Base-by-base conservation (phyloP, 2,113 vertebrate genomes). In the Hippocampus guttulatus region DNA sequence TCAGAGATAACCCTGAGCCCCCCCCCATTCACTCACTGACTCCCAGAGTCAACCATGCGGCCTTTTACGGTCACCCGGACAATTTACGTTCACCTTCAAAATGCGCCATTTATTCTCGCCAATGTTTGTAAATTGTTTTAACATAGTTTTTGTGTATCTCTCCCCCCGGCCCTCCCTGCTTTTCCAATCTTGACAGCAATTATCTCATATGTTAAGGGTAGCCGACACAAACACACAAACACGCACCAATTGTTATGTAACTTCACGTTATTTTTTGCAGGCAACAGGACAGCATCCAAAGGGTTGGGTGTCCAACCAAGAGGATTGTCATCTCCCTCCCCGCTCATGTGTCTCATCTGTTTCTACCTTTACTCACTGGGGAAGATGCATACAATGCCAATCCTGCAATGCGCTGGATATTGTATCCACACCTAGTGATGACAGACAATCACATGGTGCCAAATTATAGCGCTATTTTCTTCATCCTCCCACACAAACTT, bases 1-100 rank as follows among this genome's bases (percentile, higher is more conserved):
- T 85, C 77, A 80, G 82, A 87, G 91, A 92, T 93, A 92, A 91
- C 85, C 80, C 84, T 51, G 10, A 73, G 77, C 71, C 79, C 81
- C 76, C 61, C 61, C 68, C 67, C 52, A 41, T 85, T 83, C 79
- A 77, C 76, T 80, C 43, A 20, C 66, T 78, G 75, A 74, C 69
- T 61, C 58, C 55, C 55, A 5, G 55, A 58, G 55, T 61, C 58
- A 73, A 57, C 71, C 68, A n/a, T n/a, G 71, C 79, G 64, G 82
- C 87, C 89, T 85, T 91, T 88, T 91, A 90, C 84, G 87, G 88
- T 82, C 85, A 81, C 73, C 72, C 61, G 55, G 20, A 4, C 23
- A 16, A 23, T 47, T 65, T 65, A 25, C 23, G 12, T 45, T 25
- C 21, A 16, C n/a, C 41, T 2, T 16, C 41, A 47, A 1, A 25